Conservation (phyloP, 1,140 invertebrate species). For the Pseudomyrmex sp. region DNA sequence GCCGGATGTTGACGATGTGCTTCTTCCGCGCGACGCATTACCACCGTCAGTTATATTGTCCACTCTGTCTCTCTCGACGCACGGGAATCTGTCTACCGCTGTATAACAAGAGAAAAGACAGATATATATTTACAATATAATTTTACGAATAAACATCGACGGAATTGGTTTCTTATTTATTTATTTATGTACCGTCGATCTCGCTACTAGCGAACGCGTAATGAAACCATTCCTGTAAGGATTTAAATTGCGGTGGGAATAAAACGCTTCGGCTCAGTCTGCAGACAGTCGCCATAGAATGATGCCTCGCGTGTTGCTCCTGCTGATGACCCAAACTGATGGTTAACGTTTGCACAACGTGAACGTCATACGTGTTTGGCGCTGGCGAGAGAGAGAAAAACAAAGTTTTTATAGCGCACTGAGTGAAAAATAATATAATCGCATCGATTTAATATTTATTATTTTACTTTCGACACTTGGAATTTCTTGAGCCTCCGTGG, state of each 20-base stretch:
- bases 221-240: slow-evolving; percentile 97
- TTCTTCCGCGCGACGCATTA: slow-evolving; percentile 81
- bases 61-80: slow-evolving; percentile 90
- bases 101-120: slow-evolving; percentile 48
- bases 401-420: not conserved
- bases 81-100: slow-evolving; percentile 96
- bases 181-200: slow-evolving; percentile 91
- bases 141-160: slow-evolving; percentile 12
- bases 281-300: slow-evolving; percentile 96
- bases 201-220: slow-evolving; percentile 97
- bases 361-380: slow-evolving; percentile 86
- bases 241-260: slow-evolving; percentile 97
- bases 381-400: slow-evolving; percentile 70
- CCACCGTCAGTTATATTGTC: slow-evolving; percentile 83
- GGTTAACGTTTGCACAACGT: slow-evolving; percentile 95
- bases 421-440: not conserved
- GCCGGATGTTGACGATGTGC: slow-evolving; percentile 83
- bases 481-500: slow-evolving; percentile 96
- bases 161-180: not conserved
- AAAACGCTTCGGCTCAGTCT: slow-evolving; percentile 95
- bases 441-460: slow-evolving; percentile 18
- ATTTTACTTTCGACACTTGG: slow-evolving; percentile 88
- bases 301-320: slow-evolving; percentile 89
- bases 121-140: slow-evolving; percentile 31
- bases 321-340: slow-evolving; percentile 92